Evolutionary conservation across 2,888 invertebrate genomes (phyloP).

Genomic region (Petrolisthes manimaculis): DNA sequence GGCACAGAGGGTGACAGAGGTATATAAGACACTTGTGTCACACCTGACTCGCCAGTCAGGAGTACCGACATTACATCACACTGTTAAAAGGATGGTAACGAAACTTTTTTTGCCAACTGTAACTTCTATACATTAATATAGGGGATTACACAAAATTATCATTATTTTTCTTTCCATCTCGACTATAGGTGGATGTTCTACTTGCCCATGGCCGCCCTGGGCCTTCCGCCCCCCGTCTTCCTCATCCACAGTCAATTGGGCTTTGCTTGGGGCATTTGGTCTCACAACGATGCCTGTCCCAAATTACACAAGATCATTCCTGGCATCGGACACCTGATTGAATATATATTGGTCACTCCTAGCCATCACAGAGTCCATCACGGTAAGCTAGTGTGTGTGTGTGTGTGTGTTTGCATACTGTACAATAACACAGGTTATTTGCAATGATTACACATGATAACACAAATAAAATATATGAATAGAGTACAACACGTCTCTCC

Average conservation of each 20-base stretch:
- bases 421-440: background rate
- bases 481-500: background rate
- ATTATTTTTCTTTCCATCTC: no score
- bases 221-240: background rate
- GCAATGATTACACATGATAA: background rate
- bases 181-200: background rate
- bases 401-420: background rate
- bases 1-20: no score
- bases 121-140: no score
- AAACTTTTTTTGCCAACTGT: no score
- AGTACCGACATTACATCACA: no score
- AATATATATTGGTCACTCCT: background rate
- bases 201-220: background rate
- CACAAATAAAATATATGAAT: no score
- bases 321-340: background rate
- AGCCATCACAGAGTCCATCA: background rate
- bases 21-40: no score
- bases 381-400: background rate
- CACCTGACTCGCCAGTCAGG: no score
- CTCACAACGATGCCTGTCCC: background rate
- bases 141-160: no score
- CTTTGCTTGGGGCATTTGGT: background rate
- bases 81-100: no score
- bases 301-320: background rate
- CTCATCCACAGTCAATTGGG: background rate